phyloP scores from a whole-genome alignment of 2,113 vertebrate genomes.

The Cyphomyrus plagiostoma region DNA sequence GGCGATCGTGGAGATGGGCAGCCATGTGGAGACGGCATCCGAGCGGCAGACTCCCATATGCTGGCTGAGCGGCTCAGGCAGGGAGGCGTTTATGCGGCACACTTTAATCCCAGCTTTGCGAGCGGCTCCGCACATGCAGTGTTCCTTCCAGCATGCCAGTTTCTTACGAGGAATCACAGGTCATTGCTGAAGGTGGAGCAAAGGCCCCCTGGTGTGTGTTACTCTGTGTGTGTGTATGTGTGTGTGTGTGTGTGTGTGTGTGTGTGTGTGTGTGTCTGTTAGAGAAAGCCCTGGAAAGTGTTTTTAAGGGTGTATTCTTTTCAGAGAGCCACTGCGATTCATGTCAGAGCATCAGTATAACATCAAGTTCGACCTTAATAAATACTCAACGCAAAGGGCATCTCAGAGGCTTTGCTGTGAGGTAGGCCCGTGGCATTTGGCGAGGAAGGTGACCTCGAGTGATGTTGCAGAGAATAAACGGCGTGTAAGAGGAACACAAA shows the following conservation, averaged over 20 bases:
- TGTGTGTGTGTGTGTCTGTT: background rate
- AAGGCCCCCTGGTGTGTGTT: background rate
- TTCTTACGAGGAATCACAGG: background rate
- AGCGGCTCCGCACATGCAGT: background rate
- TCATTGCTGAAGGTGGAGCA: background rate
- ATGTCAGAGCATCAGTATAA: background rate
- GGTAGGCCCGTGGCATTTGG: slow-evolving; percentile 5
- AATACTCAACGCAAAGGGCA: background rate
- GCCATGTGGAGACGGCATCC: background rate
- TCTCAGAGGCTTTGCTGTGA: background rate
- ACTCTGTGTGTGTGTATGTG: background rate
- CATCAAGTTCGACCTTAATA: background rate
- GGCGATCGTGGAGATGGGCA: background rate
- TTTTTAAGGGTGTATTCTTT: background rate
- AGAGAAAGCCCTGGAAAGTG: background rate
- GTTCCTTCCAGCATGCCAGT: background rate
- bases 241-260: background rate
- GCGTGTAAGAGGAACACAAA: background rate
- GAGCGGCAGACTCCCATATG: background rate
- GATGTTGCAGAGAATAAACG: slow-evolving; percentile 1
- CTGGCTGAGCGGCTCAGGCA: background rate
- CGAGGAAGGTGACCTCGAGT: background rate
- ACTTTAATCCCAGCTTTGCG: background rate
- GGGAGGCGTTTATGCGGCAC: background rate
- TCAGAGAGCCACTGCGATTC: background rate